A percentile compares a stretch with the other conserved stretches of the same genome.
Evolutionary conservation across 2,113 vertebrate species (phyloP).

Genomic region (Lamprologus speciosus): DNA sequence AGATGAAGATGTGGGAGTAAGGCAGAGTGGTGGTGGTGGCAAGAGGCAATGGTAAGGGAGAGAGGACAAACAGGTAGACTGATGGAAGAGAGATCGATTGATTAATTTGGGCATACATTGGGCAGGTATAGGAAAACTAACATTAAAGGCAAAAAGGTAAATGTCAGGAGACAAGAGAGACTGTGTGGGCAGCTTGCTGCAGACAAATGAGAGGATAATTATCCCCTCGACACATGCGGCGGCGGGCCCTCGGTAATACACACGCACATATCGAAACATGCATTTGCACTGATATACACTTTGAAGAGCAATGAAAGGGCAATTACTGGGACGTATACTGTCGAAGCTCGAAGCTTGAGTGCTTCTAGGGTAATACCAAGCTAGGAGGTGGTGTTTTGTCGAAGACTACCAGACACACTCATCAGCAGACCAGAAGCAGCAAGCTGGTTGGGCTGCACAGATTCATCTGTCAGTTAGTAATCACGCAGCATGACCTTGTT

Average conservation of each 20-base stretch:
- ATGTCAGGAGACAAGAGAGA: not conserved
- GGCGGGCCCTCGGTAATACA: not conserved
- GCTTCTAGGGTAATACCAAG: conserved; percentile 22
- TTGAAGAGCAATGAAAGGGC: conserved; percentile 51
- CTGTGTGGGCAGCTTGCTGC: not conserved
- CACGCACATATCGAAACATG: conserved; percentile 14
- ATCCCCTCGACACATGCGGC: conserved; percentile 7
- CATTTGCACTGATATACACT: conserved; percentile 19
- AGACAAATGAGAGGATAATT: conserved; percentile 42
- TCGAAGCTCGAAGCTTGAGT: conserved; percentile 18
- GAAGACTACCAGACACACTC: conserved; percentile 33
- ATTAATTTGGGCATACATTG: not conserved
- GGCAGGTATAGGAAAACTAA: not conserved
- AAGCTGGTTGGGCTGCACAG: conserved; percentile 10
- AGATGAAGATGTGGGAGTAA: not conserved
- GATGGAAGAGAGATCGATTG: conserved; percentile 4
- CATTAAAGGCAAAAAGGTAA: not conserved
- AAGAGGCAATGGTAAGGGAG: not conserved
- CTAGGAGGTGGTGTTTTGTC: conserved; percentile 50
- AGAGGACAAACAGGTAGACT: not conserved
- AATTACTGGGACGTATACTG: conserved; percentile 36
- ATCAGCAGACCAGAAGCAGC: conserved; percentile 20
- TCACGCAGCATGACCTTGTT: conserved; percentile 56
- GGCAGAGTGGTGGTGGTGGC: conserved; percentile 15
- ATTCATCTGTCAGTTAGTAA: conserved; percentile 63